Evolutionary conservation across 2,113 vertebrate species (phyloP).

Genomic region (Vombatus ursinus): DNA sequence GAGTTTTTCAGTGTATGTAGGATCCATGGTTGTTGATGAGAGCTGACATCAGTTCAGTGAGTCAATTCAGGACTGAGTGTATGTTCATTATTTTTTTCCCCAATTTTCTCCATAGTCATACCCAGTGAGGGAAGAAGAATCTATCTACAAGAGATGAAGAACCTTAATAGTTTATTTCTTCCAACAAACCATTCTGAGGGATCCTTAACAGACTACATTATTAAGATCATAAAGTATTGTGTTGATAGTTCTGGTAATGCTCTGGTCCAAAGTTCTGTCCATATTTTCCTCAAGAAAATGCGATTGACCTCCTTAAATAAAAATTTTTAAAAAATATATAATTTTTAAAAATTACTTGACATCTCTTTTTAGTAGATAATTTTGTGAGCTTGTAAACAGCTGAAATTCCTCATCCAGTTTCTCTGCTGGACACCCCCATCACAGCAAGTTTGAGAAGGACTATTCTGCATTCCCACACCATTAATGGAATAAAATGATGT

Average conservation of each 20-base stretch:
- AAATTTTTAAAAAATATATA: neutral
- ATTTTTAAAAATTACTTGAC: no score
- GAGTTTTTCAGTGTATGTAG: no score
- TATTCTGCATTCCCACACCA: neutral
- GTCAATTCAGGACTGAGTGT: neutral
- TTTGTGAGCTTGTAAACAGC: neutral
- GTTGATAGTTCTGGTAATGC: neutral
- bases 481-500: neutral
- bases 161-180: neutral
- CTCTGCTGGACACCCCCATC: neutral
- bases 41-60: neutral
- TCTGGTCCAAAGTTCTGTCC: neutral
- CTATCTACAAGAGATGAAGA: neutral
- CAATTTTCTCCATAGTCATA: neutral
- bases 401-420: neutral
- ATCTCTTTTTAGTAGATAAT: neutral
- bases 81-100: neutral
- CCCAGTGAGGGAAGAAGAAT: neutral
- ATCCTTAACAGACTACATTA: neutral
- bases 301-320: neutral
- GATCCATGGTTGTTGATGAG: neutral
- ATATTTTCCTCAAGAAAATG: neutral
- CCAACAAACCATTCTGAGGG: neutral
- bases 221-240: neutral
- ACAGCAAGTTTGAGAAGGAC: neutral